phyloP scores from a whole-genome alignment of 2,888 invertebrate species.

The Plemyria rubiginata region DNA sequence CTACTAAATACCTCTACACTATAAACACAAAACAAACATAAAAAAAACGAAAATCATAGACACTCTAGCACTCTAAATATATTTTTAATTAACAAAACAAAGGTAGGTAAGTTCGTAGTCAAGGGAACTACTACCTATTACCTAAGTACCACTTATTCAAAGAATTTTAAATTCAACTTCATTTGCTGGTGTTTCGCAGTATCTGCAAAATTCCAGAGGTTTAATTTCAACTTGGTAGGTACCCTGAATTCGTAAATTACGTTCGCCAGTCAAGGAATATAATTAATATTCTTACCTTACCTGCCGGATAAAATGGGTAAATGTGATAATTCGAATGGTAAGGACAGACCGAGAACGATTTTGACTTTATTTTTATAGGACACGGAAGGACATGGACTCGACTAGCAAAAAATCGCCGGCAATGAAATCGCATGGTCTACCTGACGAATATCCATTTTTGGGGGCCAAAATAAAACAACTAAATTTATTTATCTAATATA shows the following conservation, averaged over 20 bases:
- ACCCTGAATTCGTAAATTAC: slow-evolving; percentile 27
- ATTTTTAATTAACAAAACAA: no score
- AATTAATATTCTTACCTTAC: slow-evolving; percentile 19
- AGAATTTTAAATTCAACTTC: slow-evolving; percentile 13
- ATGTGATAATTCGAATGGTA: slow-evolving; percentile 6
- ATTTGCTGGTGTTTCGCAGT: slow-evolving; percentile 20
- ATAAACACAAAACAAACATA: no score
- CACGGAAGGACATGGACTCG: no score
- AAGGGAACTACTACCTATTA: neutral
- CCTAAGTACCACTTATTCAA: neutral
- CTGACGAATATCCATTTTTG: no score
- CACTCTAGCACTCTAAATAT: no score
- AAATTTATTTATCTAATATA: no score
- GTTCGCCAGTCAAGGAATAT: slow-evolving; percentile 20
- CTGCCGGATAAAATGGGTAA: slow-evolving; percentile 11
- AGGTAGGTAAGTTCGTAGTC: neutral
- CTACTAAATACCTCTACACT: no score
- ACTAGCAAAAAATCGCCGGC: no score
- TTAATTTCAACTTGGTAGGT: slow-evolving; percentile 23
- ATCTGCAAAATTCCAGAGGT: slow-evolving; percentile 26
- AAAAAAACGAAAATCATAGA: no score
- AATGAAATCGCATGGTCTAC: no score
- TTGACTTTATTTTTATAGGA: neutral
- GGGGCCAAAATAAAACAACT: no score
- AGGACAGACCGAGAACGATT: slow-evolving; percentile 5